These are phyloP conservation scores for Chamaetylas fuelleborni DNA, from an alignment of 2,113 vertebrate species.

Conservation along the genomic window DNA sequence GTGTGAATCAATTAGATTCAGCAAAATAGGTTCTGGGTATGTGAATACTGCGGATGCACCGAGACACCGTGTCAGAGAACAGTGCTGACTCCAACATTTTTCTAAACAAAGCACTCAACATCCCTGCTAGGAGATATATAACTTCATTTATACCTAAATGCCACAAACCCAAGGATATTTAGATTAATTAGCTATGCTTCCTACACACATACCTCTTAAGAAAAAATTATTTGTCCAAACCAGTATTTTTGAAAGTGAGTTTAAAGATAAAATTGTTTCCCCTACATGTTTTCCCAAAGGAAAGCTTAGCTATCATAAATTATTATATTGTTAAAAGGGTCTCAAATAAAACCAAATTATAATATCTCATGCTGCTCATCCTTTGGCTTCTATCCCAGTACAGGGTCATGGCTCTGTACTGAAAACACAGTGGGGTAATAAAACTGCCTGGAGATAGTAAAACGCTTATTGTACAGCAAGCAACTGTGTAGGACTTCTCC, in stretches of 20 bases:
- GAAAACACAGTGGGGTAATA: slow-evolving; percentile 63
- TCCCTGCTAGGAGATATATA: not conserved
- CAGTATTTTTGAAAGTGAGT: not conserved
- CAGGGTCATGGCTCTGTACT: slow-evolving; percentile 62
- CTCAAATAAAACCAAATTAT: slow-evolving; percentile 61
- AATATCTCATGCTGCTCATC: slow-evolving; percentile 65
- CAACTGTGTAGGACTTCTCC: not conserved
- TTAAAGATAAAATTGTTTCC: slow-evolving; percentile 2
- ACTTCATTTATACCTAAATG: slow-evolving; percentile 26
- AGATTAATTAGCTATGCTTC: not conserved
- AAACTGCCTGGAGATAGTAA: slow-evolving; percentile 27
- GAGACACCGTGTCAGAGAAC: slow-evolving; percentile 27
- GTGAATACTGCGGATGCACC: not conserved
- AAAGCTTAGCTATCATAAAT: slow-evolving; percentile 60
- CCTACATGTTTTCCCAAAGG: slow-evolving; percentile 7
- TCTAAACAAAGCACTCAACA: slow-evolving; percentile 42
- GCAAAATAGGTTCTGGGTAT: slow-evolving; percentile 42
- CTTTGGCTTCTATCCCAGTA: slow-evolving; percentile 66
- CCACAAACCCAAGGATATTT: slow-evolving; percentile 15
- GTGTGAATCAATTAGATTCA: slow-evolving; percentile 60
- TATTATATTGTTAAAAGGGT: slow-evolving; percentile 53
- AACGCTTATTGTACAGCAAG: slow-evolving; percentile 18
- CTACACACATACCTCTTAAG: not conserved
- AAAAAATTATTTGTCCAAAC: not conserved
- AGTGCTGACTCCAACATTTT: slow-evolving; percentile 32